Evolutionary conservation across 2,888 invertebrate species (phyloP), one percentile per base, ranked within the genome.

Genomic region (Eurytoma californica): DNA sequence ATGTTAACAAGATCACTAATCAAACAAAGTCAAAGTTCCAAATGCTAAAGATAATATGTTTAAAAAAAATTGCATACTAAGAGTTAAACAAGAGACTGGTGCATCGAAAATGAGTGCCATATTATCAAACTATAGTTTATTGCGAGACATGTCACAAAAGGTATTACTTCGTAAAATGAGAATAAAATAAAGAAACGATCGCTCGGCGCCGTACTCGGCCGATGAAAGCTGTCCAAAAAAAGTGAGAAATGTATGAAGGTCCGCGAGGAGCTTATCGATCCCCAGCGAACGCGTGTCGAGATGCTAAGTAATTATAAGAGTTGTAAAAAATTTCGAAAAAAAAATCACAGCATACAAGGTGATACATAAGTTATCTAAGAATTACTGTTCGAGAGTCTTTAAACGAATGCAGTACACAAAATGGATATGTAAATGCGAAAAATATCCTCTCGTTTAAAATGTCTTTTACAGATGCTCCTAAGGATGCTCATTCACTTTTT

Each of bases 401-500:
- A 74, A 16, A 5, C 39, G 24, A 63, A 63, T 63, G 63, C 63
- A 63, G 63, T 63, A 39, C 39, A 39, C 39, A 39, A 39, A 39
- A 9, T 60, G 39, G 68, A 73, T 57, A 63, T 28, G 9, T 3
- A 20, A 57, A 77, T 72, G 75, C 39, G 39, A 75, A 13, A 66
- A 79, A 65, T 75, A 66, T 79, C 63, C 75, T 79, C 53, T 14
- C 28, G 30, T 58, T 39, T 28, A 53, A 74, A 76, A 61, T 72
- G 51, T 39, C 47, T 39, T 20, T 60, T 61, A 60, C 47, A 18
- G 72, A 75, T 79, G 75, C 72, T 72, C 61, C 72, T 78, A 75
- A 67, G 66, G 75, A 78, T 78, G 68, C 68, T 78, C 78, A 78
- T 81, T 81, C 75, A 65, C 68, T 63, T 67, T 68, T 77, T 77